Evolutionary conservation across 2,888 invertebrate species (phyloP).

Genomic region (Cacoxenus indagator): DNA sequence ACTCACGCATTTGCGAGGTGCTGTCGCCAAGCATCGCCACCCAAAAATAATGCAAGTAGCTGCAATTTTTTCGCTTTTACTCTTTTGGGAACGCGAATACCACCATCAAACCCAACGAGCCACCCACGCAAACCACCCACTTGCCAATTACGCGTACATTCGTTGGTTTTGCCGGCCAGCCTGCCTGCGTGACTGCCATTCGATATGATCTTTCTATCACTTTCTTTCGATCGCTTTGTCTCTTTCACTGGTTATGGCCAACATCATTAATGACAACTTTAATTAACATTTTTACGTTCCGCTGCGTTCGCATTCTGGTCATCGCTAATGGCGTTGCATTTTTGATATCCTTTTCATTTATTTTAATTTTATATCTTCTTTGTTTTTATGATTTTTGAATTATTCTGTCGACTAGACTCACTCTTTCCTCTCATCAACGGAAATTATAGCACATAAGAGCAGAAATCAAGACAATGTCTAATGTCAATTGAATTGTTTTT

Average conservation of each 20-base stretch:
- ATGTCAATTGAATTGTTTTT: too few species aligned
- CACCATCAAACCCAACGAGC: too few species aligned
- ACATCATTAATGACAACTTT: conserved; percentile 51
- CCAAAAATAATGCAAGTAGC: conserved; percentile 39
- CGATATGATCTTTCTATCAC: conserved; percentile 7
- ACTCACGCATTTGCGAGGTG: neutral
- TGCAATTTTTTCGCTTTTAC: conserved; percentile 40
- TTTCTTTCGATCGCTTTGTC: conserved; percentile 15
- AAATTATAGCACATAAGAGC: conserved; percentile 40
- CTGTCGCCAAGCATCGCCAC: neutral
- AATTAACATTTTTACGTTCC: conserved; percentile 48
- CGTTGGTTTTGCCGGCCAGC: conserved; percentile 22
- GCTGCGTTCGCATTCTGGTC: conserved; percentile 48
- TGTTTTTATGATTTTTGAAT: neutral
- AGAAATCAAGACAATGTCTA: conserved; percentile 55
- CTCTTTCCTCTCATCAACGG: conserved; percentile 24
- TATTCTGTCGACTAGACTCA: conserved; percentile 11
- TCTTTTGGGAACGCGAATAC: conserved; percentile 4
- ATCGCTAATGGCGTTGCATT: conserved; percentile 20
- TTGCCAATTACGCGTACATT: neutral
- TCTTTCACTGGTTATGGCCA: conserved; percentile 28
- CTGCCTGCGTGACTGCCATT: neutral
- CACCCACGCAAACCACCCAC: too few species aligned
- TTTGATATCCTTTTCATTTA: conserved; percentile 45
- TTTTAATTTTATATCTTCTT: conserved; percentile 49